Evolutionary conservation across 2,113 vertebrate genomes (phyloP).

Genomic region (Cariama cristata): DNA sequence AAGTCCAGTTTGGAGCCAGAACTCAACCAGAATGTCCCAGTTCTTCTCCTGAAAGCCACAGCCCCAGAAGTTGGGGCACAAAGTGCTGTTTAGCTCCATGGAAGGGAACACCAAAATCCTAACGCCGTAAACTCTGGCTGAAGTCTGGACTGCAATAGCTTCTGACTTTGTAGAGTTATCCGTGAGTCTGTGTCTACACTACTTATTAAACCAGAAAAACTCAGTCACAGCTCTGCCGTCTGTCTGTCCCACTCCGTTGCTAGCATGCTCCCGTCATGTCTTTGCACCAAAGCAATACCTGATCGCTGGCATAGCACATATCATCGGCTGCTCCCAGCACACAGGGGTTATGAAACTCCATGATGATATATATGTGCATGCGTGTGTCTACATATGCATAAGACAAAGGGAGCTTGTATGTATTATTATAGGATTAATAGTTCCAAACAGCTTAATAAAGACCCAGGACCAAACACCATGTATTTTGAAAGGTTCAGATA

Average conservation of each 20-base stretch:
- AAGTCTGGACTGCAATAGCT: neutral
- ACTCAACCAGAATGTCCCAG: neutral
- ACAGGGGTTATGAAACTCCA: neutral
- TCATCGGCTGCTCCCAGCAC: neutral
- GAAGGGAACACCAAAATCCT: neutral
- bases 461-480: rapidly evolving
- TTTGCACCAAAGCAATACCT: neutral
- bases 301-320: neutral
- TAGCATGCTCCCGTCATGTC: neutral
- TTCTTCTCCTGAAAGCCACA: neutral
- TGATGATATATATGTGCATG: no score
- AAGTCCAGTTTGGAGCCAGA: neutral
- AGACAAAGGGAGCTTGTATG: neutral
- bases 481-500: neutral
- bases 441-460: neutral
- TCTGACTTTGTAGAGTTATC: neutral
- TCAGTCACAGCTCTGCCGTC: rapidly evolving
- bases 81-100: neutral
- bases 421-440: neutral
- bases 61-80: neutral
- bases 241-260: neutral
- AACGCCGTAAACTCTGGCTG: neutral
- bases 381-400: no score
- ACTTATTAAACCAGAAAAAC: neutral
- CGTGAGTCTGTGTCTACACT: neutral